Evolutionary conservation across 92 coral and sea anemone genomes (phyloP).

Genomic region (Ricordea florida): DNA sequence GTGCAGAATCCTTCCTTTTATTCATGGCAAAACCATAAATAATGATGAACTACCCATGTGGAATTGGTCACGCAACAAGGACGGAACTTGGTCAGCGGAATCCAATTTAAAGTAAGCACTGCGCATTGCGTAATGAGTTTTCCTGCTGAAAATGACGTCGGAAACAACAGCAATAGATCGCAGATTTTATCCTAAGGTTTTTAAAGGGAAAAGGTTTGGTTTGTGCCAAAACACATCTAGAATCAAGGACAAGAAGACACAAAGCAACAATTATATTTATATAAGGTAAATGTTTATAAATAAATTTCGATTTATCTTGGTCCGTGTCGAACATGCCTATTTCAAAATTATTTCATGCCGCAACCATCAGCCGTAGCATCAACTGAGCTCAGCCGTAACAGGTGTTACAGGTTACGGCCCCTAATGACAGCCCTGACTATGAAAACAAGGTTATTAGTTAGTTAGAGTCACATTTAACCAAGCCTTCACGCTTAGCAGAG

Average conservation of each 20-base stretch:
- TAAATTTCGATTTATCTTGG: not conserved
- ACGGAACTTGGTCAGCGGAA: conserved; percentile 19
- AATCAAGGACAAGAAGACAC: too few species aligned
- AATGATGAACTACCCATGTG: conserved; percentile 24
- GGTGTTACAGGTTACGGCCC: too few species aligned
- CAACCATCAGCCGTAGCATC: too few species aligned
- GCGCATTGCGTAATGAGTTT: conserved; percentile 30
- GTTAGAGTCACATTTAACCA: too few species aligned
- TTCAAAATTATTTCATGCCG: too few species aligned
- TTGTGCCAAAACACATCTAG: not conserved
- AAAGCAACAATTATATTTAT: conserved; percentile 2
- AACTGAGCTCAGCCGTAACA: too few species aligned
- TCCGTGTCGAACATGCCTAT: too few species aligned
- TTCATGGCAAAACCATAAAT: conserved; percentile 22
- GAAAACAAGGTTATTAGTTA: too few species aligned
- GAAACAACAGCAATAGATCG: conserved; percentile 12
- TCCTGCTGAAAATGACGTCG: conserved; percentile 29
- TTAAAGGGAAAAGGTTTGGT: not conserved
- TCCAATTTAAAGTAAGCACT: conserved; percentile 30
- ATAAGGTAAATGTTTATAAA: not conserved
- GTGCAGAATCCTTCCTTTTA: conserved; percentile 10
- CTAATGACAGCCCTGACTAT: too few species aligned
- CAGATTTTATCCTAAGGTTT: conserved; percentile 27
- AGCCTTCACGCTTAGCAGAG: too few species aligned
- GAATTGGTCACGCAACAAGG: not conserved